Evolutionary conservation across 23 tunicate genomes (phyloP).

Genomic region (Trididemnum nubilum): DNA sequence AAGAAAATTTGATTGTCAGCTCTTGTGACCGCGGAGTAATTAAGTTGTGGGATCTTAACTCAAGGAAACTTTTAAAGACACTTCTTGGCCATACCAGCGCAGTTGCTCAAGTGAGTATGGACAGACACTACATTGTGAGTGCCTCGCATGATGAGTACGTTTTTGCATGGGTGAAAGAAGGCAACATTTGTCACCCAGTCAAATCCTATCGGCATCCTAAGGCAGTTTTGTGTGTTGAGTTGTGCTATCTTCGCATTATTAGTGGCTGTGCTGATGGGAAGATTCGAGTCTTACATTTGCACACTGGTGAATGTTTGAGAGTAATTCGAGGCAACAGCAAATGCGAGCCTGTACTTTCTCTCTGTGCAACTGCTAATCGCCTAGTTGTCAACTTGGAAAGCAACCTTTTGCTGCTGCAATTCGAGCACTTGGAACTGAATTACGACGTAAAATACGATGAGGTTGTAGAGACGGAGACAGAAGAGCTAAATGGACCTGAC

Average conservation of each 20-base stretch:
- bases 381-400: constrained; percentile 61
- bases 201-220: constrained; percentile 50
- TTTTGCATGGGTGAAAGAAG: constrained; percentile 49
- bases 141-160: constrained; percentile 70
- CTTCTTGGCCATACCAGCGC: constrained; percentile 26
- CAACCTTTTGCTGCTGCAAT: constrained; percentile 66
- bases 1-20: constrained; percentile 28
- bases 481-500: neutral
- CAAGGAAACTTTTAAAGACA: constrained; percentile 34
- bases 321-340: constrained; percentile 81
- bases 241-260: constrained; percentile 54
- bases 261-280: constrained; percentile 87
- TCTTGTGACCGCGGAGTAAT: constrained; percentile 67
- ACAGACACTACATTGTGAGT: constrained; percentile 55
- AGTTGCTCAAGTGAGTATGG: constrained; percentile 51
- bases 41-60: constrained; percentile 56
- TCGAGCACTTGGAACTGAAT: constrained; percentile 52
- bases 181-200: constrained; percentile 21
- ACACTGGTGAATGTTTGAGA: constrained; percentile 68
- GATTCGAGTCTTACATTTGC: constrained; percentile 64
- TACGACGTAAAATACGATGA: constrained; percentile 29
- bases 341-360: constrained; percentile 67
- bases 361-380: constrained; percentile 27
- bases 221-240: constrained; percentile 57
- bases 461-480: neutral